Base-by-base conservation (phyloP, 2,113 vertebrate genomes). In the Lamprologus speciosus region DNA sequence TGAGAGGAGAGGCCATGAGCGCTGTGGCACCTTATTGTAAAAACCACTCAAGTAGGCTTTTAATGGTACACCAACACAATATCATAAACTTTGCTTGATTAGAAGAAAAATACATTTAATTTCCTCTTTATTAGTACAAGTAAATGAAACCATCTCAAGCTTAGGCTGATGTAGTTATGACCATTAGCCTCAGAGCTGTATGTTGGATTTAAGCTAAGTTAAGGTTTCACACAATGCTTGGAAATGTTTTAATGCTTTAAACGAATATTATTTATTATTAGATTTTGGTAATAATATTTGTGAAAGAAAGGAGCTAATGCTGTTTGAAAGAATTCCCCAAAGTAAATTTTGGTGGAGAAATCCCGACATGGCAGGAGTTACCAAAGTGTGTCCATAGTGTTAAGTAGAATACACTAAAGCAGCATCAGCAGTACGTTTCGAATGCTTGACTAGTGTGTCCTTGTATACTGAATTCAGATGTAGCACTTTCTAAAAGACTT, bases 1-100 rank as follows among this genome's bases (percentile, higher is more conserved):
- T 87, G 73, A 63, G 37, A 81, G 84, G 89, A 87, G 86, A 89
- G 86, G 53, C 83, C 51, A 73, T 55, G 81, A 93, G 63, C 28
- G 21, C 53, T 45, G 40, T 84, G 84, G 51, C 54, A 65, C 35
- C 2, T 87, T 83, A 81, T 42, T 87, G 63, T 81, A 82, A 88
- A 86, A 85, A 83, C n/a, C 63, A 68, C 80, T 89, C 63, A 60
- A 4, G 23, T 4, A 87, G 45, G 79, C 51, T 88, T 88, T 86
- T 75, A 86, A 87, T 85, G 65, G 47, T 73, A 55, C 75, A 75
- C 33, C 4, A 13, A 45, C 63, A 75, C 84, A 84, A 63, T 45
- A 35, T 12, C 1, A 21, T 13, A 11, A 81, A 21, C 42, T 37
- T 65, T 58, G 50, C 23, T 86, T 33, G 8, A 81, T 82, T 73